Base-by-base conservation (phyloP, 2,888 invertebrate genomes). In the Pherbina coryleti region DNA sequence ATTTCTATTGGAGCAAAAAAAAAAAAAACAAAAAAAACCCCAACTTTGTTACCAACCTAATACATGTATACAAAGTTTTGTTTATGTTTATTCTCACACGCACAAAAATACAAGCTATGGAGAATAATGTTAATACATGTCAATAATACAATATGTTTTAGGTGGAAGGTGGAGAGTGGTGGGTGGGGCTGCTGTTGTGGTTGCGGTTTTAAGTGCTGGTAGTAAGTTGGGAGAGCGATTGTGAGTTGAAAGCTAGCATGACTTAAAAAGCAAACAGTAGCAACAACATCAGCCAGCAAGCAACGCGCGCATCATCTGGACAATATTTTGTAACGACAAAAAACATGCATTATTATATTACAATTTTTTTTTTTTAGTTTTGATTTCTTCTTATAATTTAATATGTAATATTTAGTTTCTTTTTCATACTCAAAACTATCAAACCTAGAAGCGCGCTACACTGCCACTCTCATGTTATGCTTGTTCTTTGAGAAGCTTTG, bases 291-390 rank as follows among this genome's bases (percentile, higher is more conserved):
- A 64, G 14, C 14, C 14, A 44, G 14, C 11, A 11, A 11, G 14
- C 44, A 44, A 44, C 14, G 44, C 14, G 44, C 11, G 14, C 44
- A 44, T 44, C 11, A 44, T 44, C 44, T 11, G 3, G 44, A 34
- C 17, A 64, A 64, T 22, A 64, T 34, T 64, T 31, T 64, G 17
- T 31, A 44, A 64, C 25, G 19, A 19, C 19, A 55, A 5, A 28
- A 67, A 53, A 51, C 28, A 28, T 37, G 34, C 51, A 11, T 25
- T 66, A 57, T 57, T 66, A 57, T 57, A 9, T 77, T 3, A 60
- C 22, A 77, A 17, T 77, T 67, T 44, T 22, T 4, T 11, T 64
- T 55, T 53, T 76, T 53, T 37, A 17, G 1, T 14, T 44, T 44
- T 14, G 44, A 11, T 44, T 14, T 44, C 11, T 37, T 37, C 11